These are phyloP conservation scores for Drosophila recens DNA, from an alignment of 2,888 invertebrate species.

Conservation along the genomic window DNA sequence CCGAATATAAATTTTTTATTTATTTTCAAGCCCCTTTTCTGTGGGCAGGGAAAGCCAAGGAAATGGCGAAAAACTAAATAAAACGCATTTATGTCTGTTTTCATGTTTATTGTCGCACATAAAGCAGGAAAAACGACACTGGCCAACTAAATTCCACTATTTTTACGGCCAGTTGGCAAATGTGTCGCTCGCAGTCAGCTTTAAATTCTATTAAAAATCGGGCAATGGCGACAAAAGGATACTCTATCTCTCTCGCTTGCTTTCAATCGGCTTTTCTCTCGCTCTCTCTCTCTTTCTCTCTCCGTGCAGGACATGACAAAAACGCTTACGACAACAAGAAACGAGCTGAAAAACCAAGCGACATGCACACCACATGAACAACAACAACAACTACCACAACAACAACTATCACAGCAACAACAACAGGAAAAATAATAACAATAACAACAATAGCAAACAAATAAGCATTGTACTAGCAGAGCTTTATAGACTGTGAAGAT, in stretches of 20 bases:
- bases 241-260: neutral
- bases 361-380: conserved; percentile 39
- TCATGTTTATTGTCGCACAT: conserved; percentile 80
- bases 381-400: conserved; percentile 30
- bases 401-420: conserved; percentile 25
- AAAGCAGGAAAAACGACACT: conserved; percentile 58
- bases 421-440: conserved; percentile 23
- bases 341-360: conserved; percentile 44
- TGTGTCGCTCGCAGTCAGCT: conserved; percentile 58
- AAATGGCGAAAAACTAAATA: conserved; percentile 39
- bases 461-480: conserved; percentile 4
- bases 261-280: neutral
- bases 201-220: conserved; percentile 76
- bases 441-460: conserved; percentile 31
- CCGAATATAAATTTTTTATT: conserved; percentile 41
- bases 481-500: neutral
- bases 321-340: conserved; percentile 59
- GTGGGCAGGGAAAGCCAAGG: neutral
- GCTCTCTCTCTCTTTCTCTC: conserved; percentile 7
- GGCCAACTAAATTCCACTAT: conserved; percentile 54
- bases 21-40: conserved; percentile 55
- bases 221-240: conserved; percentile 17
- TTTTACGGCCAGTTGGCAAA: conserved; percentile 75
- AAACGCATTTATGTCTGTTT: conserved; percentile 74
- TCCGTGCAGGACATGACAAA: conserved; percentile 32